Percentiles rank a stretch among this genome's conserved stretches.
Conservation (phyloP, 2,797 vertebrate species). For the Etheostoma perlongum region DNA sequence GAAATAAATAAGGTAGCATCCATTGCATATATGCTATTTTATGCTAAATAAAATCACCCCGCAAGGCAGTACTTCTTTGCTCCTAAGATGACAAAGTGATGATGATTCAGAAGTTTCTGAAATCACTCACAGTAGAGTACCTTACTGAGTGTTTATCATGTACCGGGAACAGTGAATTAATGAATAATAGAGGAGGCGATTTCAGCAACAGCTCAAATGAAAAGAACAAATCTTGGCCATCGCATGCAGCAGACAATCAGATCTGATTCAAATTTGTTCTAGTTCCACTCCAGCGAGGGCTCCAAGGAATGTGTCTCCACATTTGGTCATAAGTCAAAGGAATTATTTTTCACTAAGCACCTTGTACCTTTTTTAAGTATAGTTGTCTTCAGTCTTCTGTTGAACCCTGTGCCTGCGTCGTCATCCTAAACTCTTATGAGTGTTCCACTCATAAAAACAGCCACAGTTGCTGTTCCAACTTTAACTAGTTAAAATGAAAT, state of each 20-base stretch:
- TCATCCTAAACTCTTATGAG: constrained; percentile 44
- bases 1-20: not conserved
- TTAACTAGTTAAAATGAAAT: constrained; percentile 57
- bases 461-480: constrained; percentile 54
- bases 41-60: not conserved
- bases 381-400: constrained; percentile 14
- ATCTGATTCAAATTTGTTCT: constrained; percentile 52
- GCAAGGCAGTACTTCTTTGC: not conserved
- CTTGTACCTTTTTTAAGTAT: constrained; percentile 14
- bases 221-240: constrained; percentile 43
- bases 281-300: constrained; percentile 36
- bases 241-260: constrained; percentile 37
- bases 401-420: constrained; percentile 22
- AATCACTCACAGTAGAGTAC: not conserved
- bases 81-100: not conserved
- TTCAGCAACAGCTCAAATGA: constrained; percentile 29
- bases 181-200: constrained; percentile 13
- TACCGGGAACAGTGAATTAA: constrained; percentile 11
- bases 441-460: constrained; percentile 52
- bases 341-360: constrained; percentile 14
- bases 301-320: constrained; percentile 41
- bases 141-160: not conserved
- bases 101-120: not conserved
- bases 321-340: constrained; percentile 30
- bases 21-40: not conserved